Percentiles rank a stretch among this genome's conserved stretches.
These are phyloP conservation scores for Bambusicola thoracicus DNA, from an alignment of 2,113 vertebrate species.

Conservation along the genomic window DNA sequence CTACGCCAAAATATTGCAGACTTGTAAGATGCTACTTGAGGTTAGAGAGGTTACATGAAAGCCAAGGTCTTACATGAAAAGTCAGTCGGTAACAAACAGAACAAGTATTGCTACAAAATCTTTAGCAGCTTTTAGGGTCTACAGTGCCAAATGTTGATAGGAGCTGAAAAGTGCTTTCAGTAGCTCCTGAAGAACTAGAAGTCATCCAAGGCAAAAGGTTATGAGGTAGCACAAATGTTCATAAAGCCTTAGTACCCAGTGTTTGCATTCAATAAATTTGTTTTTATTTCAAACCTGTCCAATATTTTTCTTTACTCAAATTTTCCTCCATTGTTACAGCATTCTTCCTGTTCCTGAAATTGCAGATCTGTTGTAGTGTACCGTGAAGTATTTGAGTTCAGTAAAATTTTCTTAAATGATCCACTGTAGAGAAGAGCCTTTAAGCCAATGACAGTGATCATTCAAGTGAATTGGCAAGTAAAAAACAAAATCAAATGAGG, in stretches of 20 bases:
- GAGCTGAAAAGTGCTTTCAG: neutral
- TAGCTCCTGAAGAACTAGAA: neutral
- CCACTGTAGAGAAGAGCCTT: neutral
- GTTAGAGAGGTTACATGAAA: neutral
- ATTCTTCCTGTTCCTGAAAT: neutral
- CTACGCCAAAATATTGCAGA: slow-evolving; percentile 4
- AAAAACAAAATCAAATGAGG: neutral
- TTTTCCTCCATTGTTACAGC: neutral
- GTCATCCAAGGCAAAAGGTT: neutral
- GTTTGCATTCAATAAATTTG: neutral
- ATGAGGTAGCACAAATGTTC: neutral
- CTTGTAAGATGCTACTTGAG: neutral
- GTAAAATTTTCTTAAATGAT: neutral
- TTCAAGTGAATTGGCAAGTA: neutral
- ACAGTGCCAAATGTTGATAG: neutral
- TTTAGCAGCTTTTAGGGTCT: neutral
- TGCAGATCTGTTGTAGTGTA: neutral
- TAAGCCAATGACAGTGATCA: neutral
- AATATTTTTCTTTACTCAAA: neutral
- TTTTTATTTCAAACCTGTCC: neutral
- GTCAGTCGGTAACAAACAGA: neutral
- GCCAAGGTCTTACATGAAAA: neutral
- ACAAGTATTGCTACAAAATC: neutral
- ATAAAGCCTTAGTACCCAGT: neutral
- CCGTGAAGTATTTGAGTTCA: neutral